These are phyloP conservation scores for Nebria ingens DNA, from an alignment of 1,140 invertebrate species.

Conservation along the genomic window DNA sequence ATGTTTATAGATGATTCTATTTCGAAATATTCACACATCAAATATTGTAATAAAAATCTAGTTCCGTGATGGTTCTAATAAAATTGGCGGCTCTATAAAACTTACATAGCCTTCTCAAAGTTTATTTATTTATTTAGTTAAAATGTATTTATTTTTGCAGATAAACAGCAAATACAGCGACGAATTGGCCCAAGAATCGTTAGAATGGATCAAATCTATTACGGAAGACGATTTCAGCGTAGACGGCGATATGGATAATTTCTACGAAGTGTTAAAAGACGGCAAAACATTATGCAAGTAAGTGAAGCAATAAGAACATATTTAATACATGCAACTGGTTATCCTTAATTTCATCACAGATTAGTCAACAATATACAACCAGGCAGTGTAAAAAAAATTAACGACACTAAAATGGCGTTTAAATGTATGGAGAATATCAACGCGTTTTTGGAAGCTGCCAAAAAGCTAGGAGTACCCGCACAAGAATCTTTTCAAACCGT, in stretches of 20 bases:
- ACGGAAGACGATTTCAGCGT: conserved; percentile 70
- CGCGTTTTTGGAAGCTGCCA: conserved; percentile 77
- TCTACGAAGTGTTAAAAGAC: conserved; percentile 79
- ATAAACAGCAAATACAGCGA: conserved; percentile 94
- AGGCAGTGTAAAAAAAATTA: conserved; percentile 77
- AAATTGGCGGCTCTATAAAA: too few relatives aligned
- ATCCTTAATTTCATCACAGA: conserved; percentile 39
- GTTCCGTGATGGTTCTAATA: too few relatives aligned
- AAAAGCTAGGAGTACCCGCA: conserved; percentile 80
- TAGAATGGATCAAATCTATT: conserved; percentile 83
- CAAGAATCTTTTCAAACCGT: conserved; percentile 95
- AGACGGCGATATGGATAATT: conserved; percentile 82
- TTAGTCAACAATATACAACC: conserved; percentile 70
- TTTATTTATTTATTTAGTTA: too few relatives aligned
- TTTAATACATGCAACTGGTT: not conserved
- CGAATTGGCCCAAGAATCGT: conserved; percentile 75
- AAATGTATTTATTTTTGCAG: too few relatives aligned
- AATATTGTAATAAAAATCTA: too few relatives aligned
- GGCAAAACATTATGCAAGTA: conserved; percentile 79
- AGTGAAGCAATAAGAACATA: conserved; percentile 18
- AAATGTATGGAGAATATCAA: conserved; percentile 99
- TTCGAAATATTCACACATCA: too few relatives aligned
- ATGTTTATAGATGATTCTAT: too few relatives aligned
- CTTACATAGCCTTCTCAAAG: too few relatives aligned
- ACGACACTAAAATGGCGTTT: conserved; percentile 82